Evolutionary conservation across 1,140 invertebrate species (phyloP), one percentile per base, ranked within the genome.

Genomic region (Littorina saxatilis): DNA sequence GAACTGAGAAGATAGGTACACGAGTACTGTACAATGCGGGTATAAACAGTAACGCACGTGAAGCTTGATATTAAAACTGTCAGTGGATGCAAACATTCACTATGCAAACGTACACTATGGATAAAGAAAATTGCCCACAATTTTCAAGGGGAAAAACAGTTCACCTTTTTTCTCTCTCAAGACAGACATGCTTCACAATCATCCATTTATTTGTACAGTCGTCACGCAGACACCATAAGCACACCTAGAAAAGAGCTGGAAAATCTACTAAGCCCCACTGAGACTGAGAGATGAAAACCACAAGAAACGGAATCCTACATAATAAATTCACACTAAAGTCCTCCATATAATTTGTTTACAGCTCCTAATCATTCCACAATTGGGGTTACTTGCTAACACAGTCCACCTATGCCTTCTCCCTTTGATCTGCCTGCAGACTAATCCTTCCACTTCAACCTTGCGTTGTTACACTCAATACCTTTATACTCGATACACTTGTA

Each of bases 201-300:
- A 23, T 61, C 58, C 58, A 61, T 23, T 61, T 23, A 61, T n/a
- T 29, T 23, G 5, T n/a, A 61, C 58, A 23, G 27, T 23, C 5
- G 9, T 13, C 58, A 29, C 23, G 58, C 20, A 29, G 7, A 61
- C 58, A 61, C 7, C 58, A 47, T 5, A 5, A 61, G 7, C 58
- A 61, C 20, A 7, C 5, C 58, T 61, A 13, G 7, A 23, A 61
- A 23, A 61, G 27, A n/a, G 58, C 58, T 61, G 20, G 20, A 29
- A 61, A 61, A 61, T 61, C 58, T 61, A 61, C 58, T 13, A 61
- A 61, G 58, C 58, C 23, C 58, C 58, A 61, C 58, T 61, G 58
- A 61, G 23, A 52, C 23, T 13, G 23, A 52, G 50, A 52, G 50
- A 23, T 11, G 50, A 13, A 23, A 11, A 52, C 50, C 50, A 11